Percentiles rank a stretch among this genome's conserved stretches.
These are phyloP conservation scores for Bos javanicus DNA, from an alignment of 2,113 vertebrate species.

Conservation along the genomic window DNA sequence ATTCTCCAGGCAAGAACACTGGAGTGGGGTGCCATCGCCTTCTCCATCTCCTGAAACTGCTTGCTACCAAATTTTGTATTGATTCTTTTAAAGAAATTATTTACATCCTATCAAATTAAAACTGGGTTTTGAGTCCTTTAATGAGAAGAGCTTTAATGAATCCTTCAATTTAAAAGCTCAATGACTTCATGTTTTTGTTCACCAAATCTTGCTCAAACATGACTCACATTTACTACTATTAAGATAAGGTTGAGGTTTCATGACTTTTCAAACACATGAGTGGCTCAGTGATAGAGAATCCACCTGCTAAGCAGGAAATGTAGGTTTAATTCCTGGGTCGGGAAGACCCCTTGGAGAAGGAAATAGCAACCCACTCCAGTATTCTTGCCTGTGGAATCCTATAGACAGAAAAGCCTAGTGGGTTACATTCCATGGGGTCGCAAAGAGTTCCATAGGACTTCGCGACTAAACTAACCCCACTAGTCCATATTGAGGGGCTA, in stretches of 20 bases:
- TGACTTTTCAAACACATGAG: constrained; percentile 39
- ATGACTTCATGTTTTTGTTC: constrained; percentile 45
- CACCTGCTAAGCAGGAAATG: neutral
- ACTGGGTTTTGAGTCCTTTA: neutral
- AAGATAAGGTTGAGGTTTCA: constrained; percentile 52
- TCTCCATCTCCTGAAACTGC: neutral
- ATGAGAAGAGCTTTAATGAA: constrained; percentile 47
- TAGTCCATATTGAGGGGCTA: constrained; percentile 49
- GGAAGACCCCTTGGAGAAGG: neutral
- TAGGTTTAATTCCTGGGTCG: neutral
- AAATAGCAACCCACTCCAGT: neutral
- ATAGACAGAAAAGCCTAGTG: neutral
- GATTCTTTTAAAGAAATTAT: neutral
- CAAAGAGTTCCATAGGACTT: neutral
- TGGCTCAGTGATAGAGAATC: neutral
- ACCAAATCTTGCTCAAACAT: constrained; percentile 20
- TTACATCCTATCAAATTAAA: constrained; percentile 53
- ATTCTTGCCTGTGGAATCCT: neutral
- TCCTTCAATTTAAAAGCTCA: constrained; percentile 28
- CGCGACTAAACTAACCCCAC: neutral
- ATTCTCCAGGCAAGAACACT: too few species aligned
- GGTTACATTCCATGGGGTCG: neutral
- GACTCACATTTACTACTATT: constrained; percentile 51
- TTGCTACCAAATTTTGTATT: neutral
- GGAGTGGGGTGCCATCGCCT: too few species aligned